Evolutionary conservation across 2,888 invertebrate genomes (phyloP).

Genomic region (Timema podura): DNA sequence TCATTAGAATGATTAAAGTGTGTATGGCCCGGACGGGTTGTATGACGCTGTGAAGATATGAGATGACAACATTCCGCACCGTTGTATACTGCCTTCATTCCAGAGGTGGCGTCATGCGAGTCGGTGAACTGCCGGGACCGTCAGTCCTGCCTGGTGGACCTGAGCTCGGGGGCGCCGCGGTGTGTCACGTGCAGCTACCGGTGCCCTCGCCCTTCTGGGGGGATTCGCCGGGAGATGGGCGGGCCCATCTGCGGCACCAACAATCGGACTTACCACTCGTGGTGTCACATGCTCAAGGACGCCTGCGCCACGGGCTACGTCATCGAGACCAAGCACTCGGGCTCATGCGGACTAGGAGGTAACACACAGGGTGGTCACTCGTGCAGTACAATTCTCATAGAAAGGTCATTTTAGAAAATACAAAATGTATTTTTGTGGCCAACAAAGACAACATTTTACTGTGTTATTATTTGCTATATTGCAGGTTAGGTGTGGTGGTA

Average conservation of each 20-base stretch:
- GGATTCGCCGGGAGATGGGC: constrained; percentile 28
- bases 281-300: constrained; percentile 75
- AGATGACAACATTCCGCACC: too few relatives aligned
- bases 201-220: constrained; percentile 41
- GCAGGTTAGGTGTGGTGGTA: too few relatives aligned
- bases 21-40: too few relatives aligned
- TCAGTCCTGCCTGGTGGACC: constrained; percentile 64
- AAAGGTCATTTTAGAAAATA: too few relatives aligned
- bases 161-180: constrained; percentile 59
- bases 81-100: constrained; percentile 30
- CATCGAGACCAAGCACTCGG: constrained; percentile 65
- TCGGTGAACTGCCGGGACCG: constrained; percentile 62
- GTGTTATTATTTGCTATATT: too few relatives aligned
- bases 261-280: constrained; percentile 68
- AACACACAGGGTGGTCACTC: background rate
- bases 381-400: too few relatives aligned
- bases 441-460: too few relatives aligned
- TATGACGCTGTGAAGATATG: too few relatives aligned
- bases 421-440: too few relatives aligned
- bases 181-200: constrained; percentile 67
- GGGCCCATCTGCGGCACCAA: constrained; percentile 63
- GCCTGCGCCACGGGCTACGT: constrained; percentile 69
- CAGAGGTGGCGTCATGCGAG: constrained; percentile 63
- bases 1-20: too few relatives aligned
- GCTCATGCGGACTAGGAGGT: constrained; percentile 49